phyloP scores from a whole-genome alignment of 2,888 invertebrate genomes.

The Heliconius cydno region DNA sequence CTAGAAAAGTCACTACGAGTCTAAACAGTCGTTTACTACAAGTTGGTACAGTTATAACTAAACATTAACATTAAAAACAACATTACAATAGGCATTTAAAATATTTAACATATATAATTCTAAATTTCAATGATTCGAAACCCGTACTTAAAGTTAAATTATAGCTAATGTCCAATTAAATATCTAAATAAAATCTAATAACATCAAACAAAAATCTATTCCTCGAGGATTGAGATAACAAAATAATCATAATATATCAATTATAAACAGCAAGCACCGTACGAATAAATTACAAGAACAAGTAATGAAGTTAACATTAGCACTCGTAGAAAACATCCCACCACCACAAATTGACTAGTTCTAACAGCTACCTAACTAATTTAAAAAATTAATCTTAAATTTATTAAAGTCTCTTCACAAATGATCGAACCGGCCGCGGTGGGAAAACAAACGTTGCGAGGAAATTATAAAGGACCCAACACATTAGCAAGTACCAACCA shows the following conservation, averaged over 20 bases:
- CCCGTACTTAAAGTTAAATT: constrained; percentile 62
- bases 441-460: constrained; percentile 48
- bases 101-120: constrained; percentile 64
- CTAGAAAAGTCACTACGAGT: constrained; percentile 71
- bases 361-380: constrained; percentile 77
- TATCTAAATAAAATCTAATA: constrained; percentile 57
- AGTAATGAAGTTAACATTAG: constrained; percentile 72
- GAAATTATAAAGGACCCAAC: constrained; percentile 45
- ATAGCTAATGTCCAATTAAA: constrained; percentile 62
- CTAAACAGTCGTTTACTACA: constrained; percentile 75
- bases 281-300: constrained; percentile 69
- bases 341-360: constrained; percentile 82
- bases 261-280: constrained; percentile 79
- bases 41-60: constrained; percentile 59
- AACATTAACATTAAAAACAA: constrained; percentile 57
- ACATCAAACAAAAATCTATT: constrained; percentile 61
- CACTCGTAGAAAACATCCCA: constrained; percentile 78
- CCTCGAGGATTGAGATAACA: constrained; percentile 69
- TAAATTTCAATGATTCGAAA: constrained; percentile 76
- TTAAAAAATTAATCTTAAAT: constrained; percentile 67
- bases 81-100: constrained; percentile 60
- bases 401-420: constrained; percentile 74
- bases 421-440: constrained; percentile 80
- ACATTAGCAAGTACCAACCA: constrained; percentile 33
- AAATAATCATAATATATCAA: constrained; percentile 67